These are phyloP conservation scores for Adoxophyes honmai DNA, from an alignment of 1,140 invertebrate genomes.

Conservation along the genomic window DNA sequence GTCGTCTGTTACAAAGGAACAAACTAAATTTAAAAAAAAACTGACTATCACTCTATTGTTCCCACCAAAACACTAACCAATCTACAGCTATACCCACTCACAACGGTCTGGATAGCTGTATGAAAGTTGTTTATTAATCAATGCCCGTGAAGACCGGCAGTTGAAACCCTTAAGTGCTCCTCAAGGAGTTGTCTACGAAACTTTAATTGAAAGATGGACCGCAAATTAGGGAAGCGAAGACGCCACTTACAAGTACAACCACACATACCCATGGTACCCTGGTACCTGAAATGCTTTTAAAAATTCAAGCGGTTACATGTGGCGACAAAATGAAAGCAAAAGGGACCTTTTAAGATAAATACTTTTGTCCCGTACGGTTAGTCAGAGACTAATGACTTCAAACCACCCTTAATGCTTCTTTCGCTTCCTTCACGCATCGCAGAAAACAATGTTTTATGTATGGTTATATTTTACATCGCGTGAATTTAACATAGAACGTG, in stretches of 20 bases:
- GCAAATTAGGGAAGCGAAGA: too few species aligned
- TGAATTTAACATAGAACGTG: too few species aligned
- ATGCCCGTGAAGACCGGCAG: background rate
- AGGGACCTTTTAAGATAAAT: slow-evolving; percentile 1
- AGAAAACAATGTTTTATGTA: too few species aligned
- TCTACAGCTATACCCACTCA: too few species aligned
- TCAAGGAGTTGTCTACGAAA: background rate
- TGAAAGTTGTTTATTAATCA: background rate
- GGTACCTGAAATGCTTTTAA: too few species aligned
- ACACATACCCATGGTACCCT: too few species aligned
- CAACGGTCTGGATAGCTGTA: background rate
- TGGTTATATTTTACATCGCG: too few species aligned
- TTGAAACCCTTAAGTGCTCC: background rate
- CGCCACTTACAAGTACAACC: background rate
- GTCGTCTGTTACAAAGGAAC: too few species aligned
- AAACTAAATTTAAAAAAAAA: too few species aligned
- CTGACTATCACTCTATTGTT: too few species aligned
- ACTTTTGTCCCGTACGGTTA: slow-evolving; percentile 2
- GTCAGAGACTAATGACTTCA: slow-evolving; percentile 3
- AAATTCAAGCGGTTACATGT: slow-evolving; percentile 13
- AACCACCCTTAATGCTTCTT: background rate
- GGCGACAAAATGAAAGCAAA: slow-evolving; percentile 8
- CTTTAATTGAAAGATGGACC: background rate
- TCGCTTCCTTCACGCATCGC: background rate
- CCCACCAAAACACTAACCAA: too few species aligned